A percentile compares a stretch with the other conserved stretches of the same genome.
phyloP scores from a whole-genome alignment of 23 tunicate genomes.

The Halocynthia roretzi region DNA sequence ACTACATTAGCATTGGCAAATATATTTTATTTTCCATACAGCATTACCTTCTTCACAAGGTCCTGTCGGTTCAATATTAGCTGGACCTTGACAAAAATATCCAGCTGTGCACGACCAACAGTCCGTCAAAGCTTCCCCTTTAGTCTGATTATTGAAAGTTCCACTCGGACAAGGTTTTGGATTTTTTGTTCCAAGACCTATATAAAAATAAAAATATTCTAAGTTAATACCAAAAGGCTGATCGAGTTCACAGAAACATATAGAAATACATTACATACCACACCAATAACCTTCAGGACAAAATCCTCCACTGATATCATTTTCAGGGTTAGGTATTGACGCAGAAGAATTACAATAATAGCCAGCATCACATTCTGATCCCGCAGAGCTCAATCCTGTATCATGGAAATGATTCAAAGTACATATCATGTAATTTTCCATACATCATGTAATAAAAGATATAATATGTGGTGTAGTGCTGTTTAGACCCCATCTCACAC shows the following conservation, averaged over 20 bases:
- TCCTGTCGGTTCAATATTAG: conserved; percentile 37
- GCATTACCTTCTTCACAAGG: conserved; percentile 51
- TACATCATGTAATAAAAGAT: too few species aligned
- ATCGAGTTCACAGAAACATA: not conserved
- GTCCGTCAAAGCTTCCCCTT: conserved; percentile 6
- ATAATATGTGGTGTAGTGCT: too few species aligned
- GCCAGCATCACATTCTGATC: conserved; percentile 55
- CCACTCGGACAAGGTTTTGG: conserved; percentile 65
- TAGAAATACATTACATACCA: conserved; percentile 32
- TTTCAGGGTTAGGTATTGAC: conserved; percentile 50
- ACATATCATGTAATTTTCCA: too few species aligned
- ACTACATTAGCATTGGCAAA: not conserved
- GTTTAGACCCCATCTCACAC: too few species aligned
- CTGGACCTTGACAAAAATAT: conserved; percentile 57
- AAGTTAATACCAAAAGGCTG: not conserved
- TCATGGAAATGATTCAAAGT: not conserved
- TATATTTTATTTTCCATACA: not conserved
- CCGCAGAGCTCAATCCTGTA: conserved; percentile 35
- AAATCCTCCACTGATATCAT: conserved; percentile 59
- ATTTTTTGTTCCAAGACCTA: conserved; percentile 40
- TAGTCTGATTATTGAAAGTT: conserved; percentile 53
- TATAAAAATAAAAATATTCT: conserved; percentile 1
- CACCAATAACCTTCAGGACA: conserved; percentile 84
- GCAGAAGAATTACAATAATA: conserved; percentile 63
- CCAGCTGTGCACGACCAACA: conserved; percentile 75